Evolutionary conservation across 2,888 invertebrate species (phyloP), one percentile per base, ranked within the genome.

Genomic region (Sycophila texana): DNA sequence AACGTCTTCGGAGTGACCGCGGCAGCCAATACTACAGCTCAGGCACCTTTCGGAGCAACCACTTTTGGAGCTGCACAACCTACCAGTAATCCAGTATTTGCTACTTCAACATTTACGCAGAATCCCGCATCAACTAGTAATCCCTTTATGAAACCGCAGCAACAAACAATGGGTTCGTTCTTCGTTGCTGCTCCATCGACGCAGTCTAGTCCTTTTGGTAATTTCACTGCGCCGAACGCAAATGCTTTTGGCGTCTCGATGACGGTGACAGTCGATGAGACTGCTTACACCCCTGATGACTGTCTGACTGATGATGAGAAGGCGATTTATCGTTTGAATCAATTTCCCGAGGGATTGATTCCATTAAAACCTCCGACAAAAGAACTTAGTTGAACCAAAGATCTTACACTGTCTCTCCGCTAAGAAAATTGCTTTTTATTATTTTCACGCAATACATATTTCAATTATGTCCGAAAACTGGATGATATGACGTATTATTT

Each of bases 261-360:
- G 1, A 84, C 84, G 0, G 49, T 83, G 2, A 67, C 73, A 3
- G 78, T 86, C 14, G 87, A 89, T 30, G 86, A 88, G 0, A 85
- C 79, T 1, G 80, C 85, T 71, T 90, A 87, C 66, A 86, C 86
- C 1, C 30, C 68, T 1, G 87, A 88, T 2, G 84, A 83, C 18
- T 77, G 82, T 16, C 81, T 90, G 5, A 89, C 89, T 2, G 88
- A 89, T 16, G 88, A 89, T 2, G 90, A 90, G 60, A 89, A 88
- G 73, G 85, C 49, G 16, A 83, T 84, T 58, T 90, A 85, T 20
- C 51, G 86, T 10, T 83, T 87, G 0, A 86, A 87, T 4, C 81
- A 84, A 67, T 90, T 90, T 77, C 51, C 72, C 2, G 81, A 89
- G 4, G 87, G 88, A 0, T 87, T 87, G 65, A 88, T 90, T 72